These are phyloP conservation scores for Oophaga sylvatica DNA, from an alignment of 2,797 vertebrate genomes.

Conservation along the genomic window DNA sequence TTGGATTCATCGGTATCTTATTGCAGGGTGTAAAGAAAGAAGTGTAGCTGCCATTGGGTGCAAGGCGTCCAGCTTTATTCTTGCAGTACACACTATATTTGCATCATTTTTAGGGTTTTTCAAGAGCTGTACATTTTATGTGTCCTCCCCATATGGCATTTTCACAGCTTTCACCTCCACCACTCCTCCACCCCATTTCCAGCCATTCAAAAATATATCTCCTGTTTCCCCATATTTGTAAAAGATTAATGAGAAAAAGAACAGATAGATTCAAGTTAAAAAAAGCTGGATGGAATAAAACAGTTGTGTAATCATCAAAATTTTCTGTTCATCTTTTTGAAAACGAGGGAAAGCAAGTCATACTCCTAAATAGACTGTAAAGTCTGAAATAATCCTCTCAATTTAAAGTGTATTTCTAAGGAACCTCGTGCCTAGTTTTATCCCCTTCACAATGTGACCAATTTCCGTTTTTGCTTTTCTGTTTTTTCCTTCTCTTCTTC, in stretches of 20 bases:
- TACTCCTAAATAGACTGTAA: background rate
- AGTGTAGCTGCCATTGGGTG: conserved; percentile 40
- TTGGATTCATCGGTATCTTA: conserved; percentile 61
- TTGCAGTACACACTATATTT: conserved; percentile 48
- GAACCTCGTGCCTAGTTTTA: background rate
- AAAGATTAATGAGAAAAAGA: conserved; percentile 8
- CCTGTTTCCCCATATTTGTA: conserved; percentile 36
- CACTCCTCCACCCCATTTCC: conserved; percentile 6
- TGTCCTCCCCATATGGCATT: conserved; percentile 24
- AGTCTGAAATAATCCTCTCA: background rate
- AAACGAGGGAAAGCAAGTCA: background rate
- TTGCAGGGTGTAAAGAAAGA: conserved; percentile 58
- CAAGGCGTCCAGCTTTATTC: conserved; percentile 31
- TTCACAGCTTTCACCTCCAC: conserved; percentile 23
- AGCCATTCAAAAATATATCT: conserved; percentile 28
- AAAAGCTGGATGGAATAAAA: background rate
- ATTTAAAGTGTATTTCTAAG: background rate
- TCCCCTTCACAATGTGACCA: background rate
- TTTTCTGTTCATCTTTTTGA: background rate
- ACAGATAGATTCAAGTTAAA: background rate
- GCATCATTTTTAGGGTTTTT: conserved; percentile 34
- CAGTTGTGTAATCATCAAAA: background rate
- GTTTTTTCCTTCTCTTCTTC: no score
- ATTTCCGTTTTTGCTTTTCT: no score
- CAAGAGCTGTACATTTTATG: conserved; percentile 36